Base-by-base conservation (phyloP, 2,888 invertebrate genomes). In the Psococerastis gibbosa region DNA sequence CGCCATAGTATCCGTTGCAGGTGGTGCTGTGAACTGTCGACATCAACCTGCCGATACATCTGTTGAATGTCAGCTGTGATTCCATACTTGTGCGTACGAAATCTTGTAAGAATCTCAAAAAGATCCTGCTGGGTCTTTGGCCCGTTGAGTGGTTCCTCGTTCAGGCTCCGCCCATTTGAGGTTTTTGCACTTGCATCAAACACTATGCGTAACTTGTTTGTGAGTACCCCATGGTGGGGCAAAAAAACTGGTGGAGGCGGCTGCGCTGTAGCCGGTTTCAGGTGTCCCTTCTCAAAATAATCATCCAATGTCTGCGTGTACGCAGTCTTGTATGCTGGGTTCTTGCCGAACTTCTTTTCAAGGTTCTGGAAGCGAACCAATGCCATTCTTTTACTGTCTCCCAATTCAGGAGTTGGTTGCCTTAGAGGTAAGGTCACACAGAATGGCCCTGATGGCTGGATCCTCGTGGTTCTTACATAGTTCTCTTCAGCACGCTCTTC, bases 1-100 rank as follows among this genome's bases (percentile, higher is more conserved):
- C 56, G 43, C 60, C 59, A 60, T 3, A 60, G 34, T 3, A 62
- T 58, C 9, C 53, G 45, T 42, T 59, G 59, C 9, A 55, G 49
- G 18, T 53, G 27, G 15, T 51, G 41, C 22, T 60, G 52, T 2
- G 47, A 46, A 1, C 45, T 35, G 17, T 49, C 42, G 1, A 59
- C 43, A 1, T 32, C n/a, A 15, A 58, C 51, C 46, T 56, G 56
- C 1, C 56, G 49, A 44, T 55, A 59, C 55, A 59, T 58, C 47
- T 60, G 59, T 20, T 50, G 52, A 9, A 61, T 54, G 42, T 60
- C 59, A 0, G 55, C 56, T 6, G 52, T 53, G 9, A 61, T 47
- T 1, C 54, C 53, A 18, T 52, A 49, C 8, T 45, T 45, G 42
- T 56, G 49, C 4, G 44, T 43, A 2, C 58, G 43, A 45, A 54